A percentile compares a stretch with the other conserved stretches of the same genome.
Evolutionary conservation across 2,797 vertebrate species (phyloP).

Genomic region (Eupleurogrammus muticus): DNA sequence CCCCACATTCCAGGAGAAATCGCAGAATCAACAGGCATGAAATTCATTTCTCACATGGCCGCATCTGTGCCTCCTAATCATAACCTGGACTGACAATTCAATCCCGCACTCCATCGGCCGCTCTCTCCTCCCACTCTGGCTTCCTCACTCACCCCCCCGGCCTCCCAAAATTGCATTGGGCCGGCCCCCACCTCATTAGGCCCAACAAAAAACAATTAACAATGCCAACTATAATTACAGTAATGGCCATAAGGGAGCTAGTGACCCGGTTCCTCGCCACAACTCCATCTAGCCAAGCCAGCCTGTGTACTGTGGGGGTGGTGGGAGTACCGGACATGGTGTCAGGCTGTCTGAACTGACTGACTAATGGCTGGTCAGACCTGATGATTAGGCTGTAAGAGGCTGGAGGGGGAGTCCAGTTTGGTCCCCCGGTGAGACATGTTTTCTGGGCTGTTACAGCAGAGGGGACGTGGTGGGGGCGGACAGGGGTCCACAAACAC

Average conservation of each 20-base stretch:
- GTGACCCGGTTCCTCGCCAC: conserved; percentile 77
- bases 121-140: conserved; percentile 40
- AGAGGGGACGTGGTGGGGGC: neutral
- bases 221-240: conserved; percentile 81
- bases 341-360: conserved; percentile 68
- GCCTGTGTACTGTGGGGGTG: conserved; percentile 37
- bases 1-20: conserved; percentile 81
- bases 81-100: conserved; percentile 87
- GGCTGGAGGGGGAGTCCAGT: conserved; percentile 31
- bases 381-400: conserved; percentile 67
- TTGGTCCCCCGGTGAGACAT: conserved; percentile 41
- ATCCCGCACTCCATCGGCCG: conserved; percentile 67
- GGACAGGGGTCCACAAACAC: conserved; percentile 47
- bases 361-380: conserved; percentile 75
- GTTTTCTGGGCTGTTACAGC: conserved; percentile 50
- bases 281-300: conserved; percentile 34
- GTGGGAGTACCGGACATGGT: conserved; percentile 59
- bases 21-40: conserved; percentile 86
- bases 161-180: conserved; percentile 59
- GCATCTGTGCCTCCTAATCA: conserved; percentile 84
- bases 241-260: conserved; percentile 80
- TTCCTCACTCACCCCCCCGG: conserved; percentile 26
- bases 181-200: conserved; percentile 70
- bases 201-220: conserved; percentile 79
- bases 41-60: conserved; percentile 87